A percentile compares a stretch with the other conserved stretches of the same genome.
phyloP scores from a whole-genome alignment of 1,140 invertebrate species.

The Drosophila obscura region DNA sequence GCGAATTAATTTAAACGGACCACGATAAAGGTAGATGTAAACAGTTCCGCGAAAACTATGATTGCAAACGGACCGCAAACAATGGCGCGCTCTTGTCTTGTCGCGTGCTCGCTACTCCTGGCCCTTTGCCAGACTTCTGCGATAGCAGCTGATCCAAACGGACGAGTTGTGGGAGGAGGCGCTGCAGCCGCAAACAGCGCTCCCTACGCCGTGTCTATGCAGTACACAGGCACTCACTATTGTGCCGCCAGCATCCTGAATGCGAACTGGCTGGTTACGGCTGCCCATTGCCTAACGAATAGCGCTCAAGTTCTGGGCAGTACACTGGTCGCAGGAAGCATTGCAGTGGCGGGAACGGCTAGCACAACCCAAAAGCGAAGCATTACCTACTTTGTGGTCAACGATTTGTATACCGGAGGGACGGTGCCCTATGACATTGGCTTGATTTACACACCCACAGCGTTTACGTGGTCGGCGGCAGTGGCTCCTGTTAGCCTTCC shows the following conservation, averaged over 20 bases:
- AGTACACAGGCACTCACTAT: conserved; percentile 82
- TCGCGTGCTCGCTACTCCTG: conserved; percentile 21
- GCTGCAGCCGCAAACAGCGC: conserved; percentile 66
- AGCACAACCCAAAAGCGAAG: conserved; percentile 67
- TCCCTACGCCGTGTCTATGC: conserved; percentile 82
- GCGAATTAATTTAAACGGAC: conserved; percentile 69
- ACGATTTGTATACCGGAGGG: conserved; percentile 74
- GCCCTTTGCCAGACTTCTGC: conserved; percentile 33
- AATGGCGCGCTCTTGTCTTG: conserved; percentile 1
- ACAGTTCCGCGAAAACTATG: conserved; percentile 67
- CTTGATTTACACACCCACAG: conserved; percentile 84
- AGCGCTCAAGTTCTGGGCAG: conserved; percentile 63
- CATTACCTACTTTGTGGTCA: conserved; percentile 63
- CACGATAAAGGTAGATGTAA: conserved; percentile 55
- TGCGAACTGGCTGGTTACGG: conserved; percentile 85
- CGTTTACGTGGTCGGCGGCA: conserved; percentile 83
- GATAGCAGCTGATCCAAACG: conserved; percentile 43
- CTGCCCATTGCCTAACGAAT: conserved; percentile 77
- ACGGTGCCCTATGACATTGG: conserved; percentile 85
- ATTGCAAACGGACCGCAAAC: conserved; percentile 48
- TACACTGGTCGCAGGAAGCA: conserved; percentile 69
- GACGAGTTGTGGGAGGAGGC: conserved; percentile 77
- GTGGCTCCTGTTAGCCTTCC: conserved; percentile 84
- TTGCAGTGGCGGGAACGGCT: conserved; percentile 60
- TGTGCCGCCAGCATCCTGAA: conserved; percentile 86